Evolutionary conservation across 2,113 vertebrate species (phyloP).

Genomic region (rabbit (Oryctolagus cuniculus)): DNA sequence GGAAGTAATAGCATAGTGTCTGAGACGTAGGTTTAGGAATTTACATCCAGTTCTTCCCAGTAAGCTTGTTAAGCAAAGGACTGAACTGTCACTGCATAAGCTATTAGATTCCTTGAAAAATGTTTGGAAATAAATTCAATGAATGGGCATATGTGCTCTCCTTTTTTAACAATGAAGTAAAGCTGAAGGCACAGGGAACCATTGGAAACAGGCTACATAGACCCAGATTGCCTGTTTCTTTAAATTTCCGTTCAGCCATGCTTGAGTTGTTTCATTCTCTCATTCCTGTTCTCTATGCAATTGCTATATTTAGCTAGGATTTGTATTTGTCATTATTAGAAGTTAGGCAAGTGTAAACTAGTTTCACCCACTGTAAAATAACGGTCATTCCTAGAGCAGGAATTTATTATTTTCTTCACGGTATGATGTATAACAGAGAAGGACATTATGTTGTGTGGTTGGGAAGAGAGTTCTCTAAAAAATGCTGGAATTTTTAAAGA

Average conservation of each 20-base stretch:
- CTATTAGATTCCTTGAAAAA: slow-evolving; percentile 7
- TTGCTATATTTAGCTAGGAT: not conserved
- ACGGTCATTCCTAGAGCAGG: not conserved
- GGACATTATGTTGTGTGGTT: not conserved
- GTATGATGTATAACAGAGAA: not conserved
- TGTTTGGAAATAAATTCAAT: slow-evolving; percentile 28
- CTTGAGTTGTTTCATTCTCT: not conserved
- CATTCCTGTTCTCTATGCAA: not conserved
- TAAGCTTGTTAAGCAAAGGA: not conserved
- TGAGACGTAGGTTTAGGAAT: not conserved
- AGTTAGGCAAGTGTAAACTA: slow-evolving; percentile 9
- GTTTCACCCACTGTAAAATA: not conserved
- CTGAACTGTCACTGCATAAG: not conserved
- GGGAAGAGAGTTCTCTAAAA: not conserved
- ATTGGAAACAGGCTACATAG: not conserved
- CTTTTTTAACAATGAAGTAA: not conserved
- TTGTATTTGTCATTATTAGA: slow-evolving; percentile 39
- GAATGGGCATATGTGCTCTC: not conserved
- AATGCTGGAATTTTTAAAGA: not conserved
- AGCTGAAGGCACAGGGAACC: not conserved
- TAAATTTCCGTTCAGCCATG: not conserved
- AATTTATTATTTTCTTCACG: not conserved
- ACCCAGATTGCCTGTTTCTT: not conserved
- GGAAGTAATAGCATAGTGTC: not conserved
- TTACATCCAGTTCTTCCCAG: not conserved